Evolutionary conservation across 1,140 invertebrate genomes (phyloP).

Genomic region (Drosophila chauvacae): DNA sequence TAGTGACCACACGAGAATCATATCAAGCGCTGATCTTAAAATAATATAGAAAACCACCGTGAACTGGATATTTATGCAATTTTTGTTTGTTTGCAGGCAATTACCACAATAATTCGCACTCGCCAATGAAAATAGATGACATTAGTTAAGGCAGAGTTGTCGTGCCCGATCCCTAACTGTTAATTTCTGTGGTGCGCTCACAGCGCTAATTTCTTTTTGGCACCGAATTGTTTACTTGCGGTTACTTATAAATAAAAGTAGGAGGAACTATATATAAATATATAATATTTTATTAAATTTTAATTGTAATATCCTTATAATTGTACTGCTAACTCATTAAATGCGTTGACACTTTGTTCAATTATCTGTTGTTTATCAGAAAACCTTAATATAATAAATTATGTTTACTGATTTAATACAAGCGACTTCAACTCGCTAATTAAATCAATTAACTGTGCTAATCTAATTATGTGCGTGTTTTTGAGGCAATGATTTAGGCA

Average conservation of each 20-base stretch:
- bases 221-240: slow-evolving; percentile 30
- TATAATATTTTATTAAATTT: not conserved
- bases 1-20: slow-evolving; percentile 31
- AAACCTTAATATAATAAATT: not conserved
- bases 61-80: slow-evolving; percentile 41
- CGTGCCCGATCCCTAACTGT: slow-evolving; percentile 19
- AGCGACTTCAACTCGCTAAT: slow-evolving; percentile 3
- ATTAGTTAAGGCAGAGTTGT: slow-evolving; percentile 9
- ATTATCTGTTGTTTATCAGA: not conserved
- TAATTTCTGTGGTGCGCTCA: slow-evolving; percentile 26
- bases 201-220: slow-evolving; percentile 23
- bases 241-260: not conserved
- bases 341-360: too few species aligned
- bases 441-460: slow-evolving; percentile 7
- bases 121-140: slow-evolving; percentile 20
- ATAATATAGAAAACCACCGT: slow-evolving; percentile 15
- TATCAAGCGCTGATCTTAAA: slow-evolving; percentile 13
- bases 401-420: slow-evolving; percentile 6
- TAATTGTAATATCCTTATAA: too few species aligned
- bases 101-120: slow-evolving; percentile 31
- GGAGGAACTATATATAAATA: not conserved
- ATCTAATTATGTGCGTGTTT: not conserved
- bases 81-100: slow-evolving; percentile 29
- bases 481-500: not conserved
- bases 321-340: not conserved